A percentile compares a stretch with the other conserved stretches of the same genome.
Evolutionary conservation across 2,797 vertebrate genomes (phyloP).

Genomic region (Pipistrellus pipistrellus): DNA sequence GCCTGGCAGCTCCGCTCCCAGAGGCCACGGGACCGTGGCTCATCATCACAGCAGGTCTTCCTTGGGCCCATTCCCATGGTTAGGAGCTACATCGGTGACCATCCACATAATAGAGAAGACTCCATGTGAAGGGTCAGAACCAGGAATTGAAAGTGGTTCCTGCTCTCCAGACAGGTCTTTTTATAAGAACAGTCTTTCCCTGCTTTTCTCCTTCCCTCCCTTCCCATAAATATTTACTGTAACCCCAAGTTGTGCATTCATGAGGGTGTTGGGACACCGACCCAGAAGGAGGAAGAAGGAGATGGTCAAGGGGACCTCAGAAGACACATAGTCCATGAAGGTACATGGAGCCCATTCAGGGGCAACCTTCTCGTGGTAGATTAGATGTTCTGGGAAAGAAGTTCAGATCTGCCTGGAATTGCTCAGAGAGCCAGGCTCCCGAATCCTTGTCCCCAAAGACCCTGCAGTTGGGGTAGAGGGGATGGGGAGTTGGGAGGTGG

Average conservation of each 20-base stretch:
- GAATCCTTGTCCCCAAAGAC: not conserved
- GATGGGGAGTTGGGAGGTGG: not conserved
- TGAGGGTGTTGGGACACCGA: not conserved
- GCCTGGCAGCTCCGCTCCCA: fast-evolving
- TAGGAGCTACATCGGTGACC: not conserved
- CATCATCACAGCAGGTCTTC: not conserved
- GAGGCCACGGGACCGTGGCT: fast-evolving
- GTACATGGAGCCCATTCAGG: not conserved
- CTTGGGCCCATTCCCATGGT: not conserved
- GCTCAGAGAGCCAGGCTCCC: not conserved
- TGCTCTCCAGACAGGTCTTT: not conserved
- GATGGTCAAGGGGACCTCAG: not conserved
- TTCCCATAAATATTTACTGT: conserved; percentile 28
- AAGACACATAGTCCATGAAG: not conserved
- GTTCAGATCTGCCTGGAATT: not conserved
- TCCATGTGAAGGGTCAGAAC: not conserved
- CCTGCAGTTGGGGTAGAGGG: too few species aligned
- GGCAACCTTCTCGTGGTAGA: not conserved
- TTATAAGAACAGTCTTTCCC: not conserved
- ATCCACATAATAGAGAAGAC: not conserved
- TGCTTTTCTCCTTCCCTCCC: not conserved
- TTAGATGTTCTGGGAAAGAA: not conserved
- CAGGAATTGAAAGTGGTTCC: not conserved
- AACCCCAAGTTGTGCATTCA: not conserved
- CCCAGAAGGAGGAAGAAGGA: not conserved